These are phyloP conservation scores for Syngnathus scovelli DNA, from an alignment of 2,113 vertebrate species.

Conservation along the genomic window DNA sequence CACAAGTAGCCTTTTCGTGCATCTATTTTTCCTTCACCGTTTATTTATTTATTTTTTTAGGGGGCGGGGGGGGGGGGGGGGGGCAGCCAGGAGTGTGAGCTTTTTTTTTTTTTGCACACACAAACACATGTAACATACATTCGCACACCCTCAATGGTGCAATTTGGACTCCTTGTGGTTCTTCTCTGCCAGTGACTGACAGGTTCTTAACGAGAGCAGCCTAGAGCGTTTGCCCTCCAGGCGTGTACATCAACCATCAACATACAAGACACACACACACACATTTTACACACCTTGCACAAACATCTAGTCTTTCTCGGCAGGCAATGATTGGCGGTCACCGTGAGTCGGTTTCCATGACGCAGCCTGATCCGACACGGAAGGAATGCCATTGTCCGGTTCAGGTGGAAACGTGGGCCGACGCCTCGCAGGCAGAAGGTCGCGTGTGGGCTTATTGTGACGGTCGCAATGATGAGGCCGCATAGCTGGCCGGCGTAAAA, in stretches of 20 bases:
- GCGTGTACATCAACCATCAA: constrained; percentile 68
- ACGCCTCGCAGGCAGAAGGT: constrained; percentile 22
- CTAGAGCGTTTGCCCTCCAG: constrained; percentile 69
- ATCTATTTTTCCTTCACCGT: constrained; percentile 25
- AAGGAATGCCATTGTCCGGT: constrained; percentile 50
- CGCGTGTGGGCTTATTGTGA: constrained; percentile 22
- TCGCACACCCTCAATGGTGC: constrained; percentile 48
- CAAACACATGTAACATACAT: constrained; percentile 32
- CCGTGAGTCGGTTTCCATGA: constrained; percentile 48
- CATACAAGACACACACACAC: constrained; percentile 54
- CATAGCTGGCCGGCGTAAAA: constrained; percentile 58
- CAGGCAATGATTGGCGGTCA: constrained; percentile 46
- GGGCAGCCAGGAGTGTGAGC: constrained; percentile 54
- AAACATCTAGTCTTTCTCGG: constrained; percentile 13
- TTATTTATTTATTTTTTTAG: constrained; percentile 3
- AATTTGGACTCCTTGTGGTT: constrained; percentile 68
- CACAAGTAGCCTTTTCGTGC: constrained; percentile 7
- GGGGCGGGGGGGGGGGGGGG: constrained; percentile 11
- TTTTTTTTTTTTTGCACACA: constrained; percentile 43
- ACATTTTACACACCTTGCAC: constrained; percentile 22
- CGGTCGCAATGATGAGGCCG: constrained; percentile 41
- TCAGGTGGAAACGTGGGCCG: constrained; percentile 31
- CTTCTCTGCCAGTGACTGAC: constrained; percentile 69
- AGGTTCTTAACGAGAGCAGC: constrained; percentile 72
- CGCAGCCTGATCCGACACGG: constrained; percentile 19